Percentiles rank a stretch among this genome's conserved stretches.
phyloP scores from a whole-genome alignment of 2,888 invertebrate species.

The Plagiodera versicolora region DNA sequence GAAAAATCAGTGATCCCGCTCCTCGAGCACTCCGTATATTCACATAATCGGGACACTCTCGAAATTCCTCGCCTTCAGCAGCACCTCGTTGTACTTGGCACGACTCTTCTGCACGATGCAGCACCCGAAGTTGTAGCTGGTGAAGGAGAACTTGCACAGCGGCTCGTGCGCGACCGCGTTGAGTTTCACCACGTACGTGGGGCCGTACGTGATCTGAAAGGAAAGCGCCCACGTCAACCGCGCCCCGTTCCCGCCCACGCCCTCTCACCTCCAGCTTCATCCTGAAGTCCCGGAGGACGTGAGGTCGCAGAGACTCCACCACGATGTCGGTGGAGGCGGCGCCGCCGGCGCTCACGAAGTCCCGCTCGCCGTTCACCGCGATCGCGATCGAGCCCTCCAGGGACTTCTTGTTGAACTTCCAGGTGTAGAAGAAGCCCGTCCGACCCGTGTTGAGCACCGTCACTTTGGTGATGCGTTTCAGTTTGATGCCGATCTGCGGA shows the following conservation, averaged over 20 bases:
- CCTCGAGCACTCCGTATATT: too few species aligned
- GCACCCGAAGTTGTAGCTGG: slow-evolving; percentile 66
- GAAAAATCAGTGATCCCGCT: too few species aligned
- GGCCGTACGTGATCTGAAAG: slow-evolving; percentile 69
- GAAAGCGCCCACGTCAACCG: too few species aligned
- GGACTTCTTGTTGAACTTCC: slow-evolving; percentile 27
- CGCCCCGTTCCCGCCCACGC: too few species aligned
- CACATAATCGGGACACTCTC: slow-evolving; percentile 31
- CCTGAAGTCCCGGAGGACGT: slow-evolving; percentile 28
- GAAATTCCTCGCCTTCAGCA: slow-evolving; percentile 49
- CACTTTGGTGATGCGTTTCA: slow-evolving; percentile 21
- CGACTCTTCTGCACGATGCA: slow-evolving; percentile 63
- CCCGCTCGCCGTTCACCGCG: slow-evolving; percentile 27
- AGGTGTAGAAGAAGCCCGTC: slow-evolving; percentile 35
- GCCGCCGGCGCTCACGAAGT: slow-evolving; percentile 27
- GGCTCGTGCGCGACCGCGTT: slow-evolving; percentile 63
- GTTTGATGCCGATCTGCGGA: slow-evolving; percentile 25
- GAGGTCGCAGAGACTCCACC: slow-evolving; percentile 24
- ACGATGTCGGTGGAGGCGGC: slow-evolving; percentile 12
- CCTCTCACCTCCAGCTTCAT: slow-evolving; percentile 34
- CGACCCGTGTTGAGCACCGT: slow-evolving; percentile 30
- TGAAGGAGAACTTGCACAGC: slow-evolving; percentile 64
- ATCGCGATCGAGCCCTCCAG: slow-evolving; percentile 27
- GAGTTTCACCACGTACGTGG: slow-evolving; percentile 62
- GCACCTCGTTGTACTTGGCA: slow-evolving; percentile 54